Percentiles rank a stretch among this genome's conserved stretches.
Conservation (phyloP, 2,113 vertebrate genomes). For the Zootoca vivipara region DNA sequence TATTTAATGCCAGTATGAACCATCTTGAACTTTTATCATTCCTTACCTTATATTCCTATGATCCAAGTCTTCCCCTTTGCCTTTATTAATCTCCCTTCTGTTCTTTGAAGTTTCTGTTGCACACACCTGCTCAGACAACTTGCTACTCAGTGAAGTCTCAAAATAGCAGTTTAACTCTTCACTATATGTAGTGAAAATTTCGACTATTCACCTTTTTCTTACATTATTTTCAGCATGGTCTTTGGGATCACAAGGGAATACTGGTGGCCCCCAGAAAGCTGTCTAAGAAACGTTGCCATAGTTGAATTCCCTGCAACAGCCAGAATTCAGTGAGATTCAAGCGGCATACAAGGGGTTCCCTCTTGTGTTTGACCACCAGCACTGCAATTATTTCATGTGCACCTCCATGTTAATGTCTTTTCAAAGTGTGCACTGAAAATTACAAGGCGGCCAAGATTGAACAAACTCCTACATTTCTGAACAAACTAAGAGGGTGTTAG, state of each 20-base stretch:
- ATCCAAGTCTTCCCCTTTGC: not conserved
- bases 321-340: accelerated
- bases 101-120: not conserved
- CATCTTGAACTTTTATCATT: not conserved
- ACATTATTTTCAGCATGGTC: not conserved
- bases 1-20: not conserved
- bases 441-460: not conserved
- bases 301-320: not conserved
- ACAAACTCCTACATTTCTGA: not conserved
- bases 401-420: not conserved
- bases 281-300: not conserved
- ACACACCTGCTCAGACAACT: not conserved
- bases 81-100: not conserved
- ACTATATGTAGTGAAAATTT: not conserved
- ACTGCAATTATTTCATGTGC: not conserved
- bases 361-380: not conserved
- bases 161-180: not conserved
- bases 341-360: accelerated
- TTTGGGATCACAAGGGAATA: not conserved
- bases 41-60: not conserved
- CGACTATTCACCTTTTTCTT: not conserved
- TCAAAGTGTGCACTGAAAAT: not conserved
- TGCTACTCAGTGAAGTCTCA: not conserved
- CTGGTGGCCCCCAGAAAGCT: not conserved
- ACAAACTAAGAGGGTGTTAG: not conserved